Evolutionary conservation across 2,888 invertebrate species (phyloP), one percentile per base, ranked within the genome.

Genomic region (Macroteleia sp.): DNA sequence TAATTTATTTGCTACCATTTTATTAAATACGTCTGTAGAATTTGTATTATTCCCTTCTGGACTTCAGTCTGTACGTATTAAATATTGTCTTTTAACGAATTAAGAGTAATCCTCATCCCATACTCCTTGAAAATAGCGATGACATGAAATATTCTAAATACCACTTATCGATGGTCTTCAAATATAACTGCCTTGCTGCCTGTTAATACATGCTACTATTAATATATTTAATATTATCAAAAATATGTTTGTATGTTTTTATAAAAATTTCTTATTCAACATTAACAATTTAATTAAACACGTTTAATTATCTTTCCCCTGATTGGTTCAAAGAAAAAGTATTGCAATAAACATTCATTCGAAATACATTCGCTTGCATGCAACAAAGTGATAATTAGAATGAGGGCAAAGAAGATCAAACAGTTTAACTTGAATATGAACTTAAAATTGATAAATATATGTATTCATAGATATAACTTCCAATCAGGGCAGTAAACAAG

Each of bases 111-210:
- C 80, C 80, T 70, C 57, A 19, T 74, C 75, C 79, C 75, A 62
- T 52, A 77, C n/a, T n/a, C 80, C 81, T 77, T 71, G 8, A 73
- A 30, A 81, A 79, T 78, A n/a, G n/a, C n/a, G n/a, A 80, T 79
- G 64, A 75, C 75, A 71, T 77, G 48, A 75, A 54, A 67, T 80
- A 76, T 69, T 67, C 74, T 74, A 34, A 28, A 71, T 56, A 71
- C 41, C 56, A 71, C 67, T 78, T 77, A 69, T 87, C 83, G 83
- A 88, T 85, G 85, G 85, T 88, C 84, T 85, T 84, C 79, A 80
- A 82, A 86, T 84, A 81, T 86, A 86, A 89, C 83, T 90, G 90
- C 89, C 87, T 78, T 91, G 90, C 87, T 91, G 91, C 91, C 87
- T 91, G 90, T 85, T 87, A 84, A 84, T 83, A 79, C 44, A 41